Evolutionary conservation across 2,797 vertebrate species (phyloP), one percentile per base, ranked within the genome.

Genomic region (Galaxias olidus): DNA sequence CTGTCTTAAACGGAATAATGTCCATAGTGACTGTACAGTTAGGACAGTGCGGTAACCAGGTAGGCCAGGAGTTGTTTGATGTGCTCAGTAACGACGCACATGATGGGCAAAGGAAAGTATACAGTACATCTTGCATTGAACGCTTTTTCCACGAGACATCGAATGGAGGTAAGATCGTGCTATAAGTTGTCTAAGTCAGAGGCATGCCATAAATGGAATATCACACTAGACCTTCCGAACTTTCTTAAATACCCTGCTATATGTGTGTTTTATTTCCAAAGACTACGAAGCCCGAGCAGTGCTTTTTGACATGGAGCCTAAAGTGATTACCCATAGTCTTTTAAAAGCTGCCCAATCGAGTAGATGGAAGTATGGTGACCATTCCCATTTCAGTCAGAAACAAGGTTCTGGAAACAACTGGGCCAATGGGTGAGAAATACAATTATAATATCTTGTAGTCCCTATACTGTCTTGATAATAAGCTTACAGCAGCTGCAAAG

Each of bases 381-480:
- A 54, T 0, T 91, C 95, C 0, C 84, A 91, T 84, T 98, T 98
- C 89, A 95, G 94, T 74, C 96, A 98, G 84, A 98, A 96, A 74
- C 94, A 98, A 81, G 98, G 98, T 17, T 98, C 94, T 43, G 98
- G 98, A 77, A 99, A 99, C 89, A 99, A 99, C 91, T 99, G 98
- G 98, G 97, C 97, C 1, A 96, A 94, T 14, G 98, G 98, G 98
- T 99, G 88, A 82, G 93, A 17, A 46, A 13, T n/a, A 13, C 40
- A 4, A n/a, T 11, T 14, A 30, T 30, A 3, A 30, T 30, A 30
- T 30, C 30, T 30, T 3, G 30, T 30, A 30, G 30, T n/a, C n/a
- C n/a, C n/a, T n/a, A n/a, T 2, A 30, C 30, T 30, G 30, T 30
- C 30, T 30, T 30, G 30, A 3, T 30, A 30, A 6, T 30, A 30